These are phyloP conservation scores for Bombylius major DNA, from an alignment of 2,888 invertebrate genomes.

Conservation along the genomic window DNA sequence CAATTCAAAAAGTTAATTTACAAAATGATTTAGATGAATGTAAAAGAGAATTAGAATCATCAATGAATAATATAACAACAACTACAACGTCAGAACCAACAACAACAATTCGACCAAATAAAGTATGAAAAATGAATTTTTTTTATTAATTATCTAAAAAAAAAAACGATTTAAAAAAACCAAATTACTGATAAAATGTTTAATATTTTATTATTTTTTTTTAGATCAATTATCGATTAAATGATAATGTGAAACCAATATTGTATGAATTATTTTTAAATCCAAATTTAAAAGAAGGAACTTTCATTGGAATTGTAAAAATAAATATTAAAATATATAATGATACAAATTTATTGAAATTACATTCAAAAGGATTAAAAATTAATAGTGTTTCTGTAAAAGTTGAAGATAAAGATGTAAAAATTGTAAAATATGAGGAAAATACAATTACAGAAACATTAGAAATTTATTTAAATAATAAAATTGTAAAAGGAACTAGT, in stretches of 20 bases:
- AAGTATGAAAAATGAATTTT: too few species aligned
- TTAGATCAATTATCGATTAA: slow-evolving; percentile 39
- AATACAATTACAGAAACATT: slow-evolving; percentile 23
- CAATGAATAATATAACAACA: too few species aligned
- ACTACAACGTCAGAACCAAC: too few species aligned
- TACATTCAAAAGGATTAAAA: slow-evolving; percentile 49
- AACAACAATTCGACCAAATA: too few species aligned
- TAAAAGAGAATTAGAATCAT: too few species aligned
- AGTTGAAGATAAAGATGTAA: slow-evolving; percentile 14
- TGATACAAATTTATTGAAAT: slow-evolving; percentile 38
- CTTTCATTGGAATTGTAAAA: slow-evolving; percentile 43
- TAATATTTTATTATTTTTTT: background rate
- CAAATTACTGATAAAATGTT: background rate
- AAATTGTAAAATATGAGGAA: slow-evolving; percentile 11
- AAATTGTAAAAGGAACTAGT: slow-evolving; percentile 14
- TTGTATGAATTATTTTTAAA: slow-evolving; percentile 55
- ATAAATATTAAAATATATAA: slow-evolving; percentile 38
- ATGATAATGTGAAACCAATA: slow-evolving; percentile 44
- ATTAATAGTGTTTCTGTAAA: slow-evolving; percentile 25
- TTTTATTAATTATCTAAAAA: too few species aligned
- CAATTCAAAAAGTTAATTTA: too few species aligned
- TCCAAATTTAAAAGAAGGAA: slow-evolving; percentile 48
- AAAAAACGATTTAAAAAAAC: too few species aligned
- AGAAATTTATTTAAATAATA: slow-evolving; percentile 21
- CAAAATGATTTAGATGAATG: too few species aligned